Evolutionary conservation across 1,140 invertebrate species (phyloP).

Genomic region (Radopholus similis): DNA sequence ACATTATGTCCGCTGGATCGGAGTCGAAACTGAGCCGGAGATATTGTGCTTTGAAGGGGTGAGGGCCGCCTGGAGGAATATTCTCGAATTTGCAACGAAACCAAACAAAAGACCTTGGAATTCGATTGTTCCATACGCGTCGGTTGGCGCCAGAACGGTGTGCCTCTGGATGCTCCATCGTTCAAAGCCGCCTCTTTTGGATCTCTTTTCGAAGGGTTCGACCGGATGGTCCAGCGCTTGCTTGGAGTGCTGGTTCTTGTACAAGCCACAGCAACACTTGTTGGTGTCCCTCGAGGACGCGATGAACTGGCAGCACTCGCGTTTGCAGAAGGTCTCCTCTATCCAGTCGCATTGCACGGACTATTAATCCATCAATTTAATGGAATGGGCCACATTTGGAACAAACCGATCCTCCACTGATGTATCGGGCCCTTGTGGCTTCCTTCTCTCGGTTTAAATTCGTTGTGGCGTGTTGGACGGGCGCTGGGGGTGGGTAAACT

Average conservation of each 20-base stretch:
- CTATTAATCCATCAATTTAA: slow-evolving; percentile 3
- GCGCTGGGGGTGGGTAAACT: no score
- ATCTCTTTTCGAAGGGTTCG: not conserved
- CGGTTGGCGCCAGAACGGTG: slow-evolving; percentile 66
- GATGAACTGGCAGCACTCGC: slow-evolving; percentile 24
- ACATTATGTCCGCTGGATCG: slow-evolving; percentile 81
- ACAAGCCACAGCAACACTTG: slow-evolving; percentile 28
- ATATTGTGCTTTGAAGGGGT: slow-evolving; percentile 93
- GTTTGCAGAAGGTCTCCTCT: slow-evolving; percentile 22
- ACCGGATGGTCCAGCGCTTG: not conserved
- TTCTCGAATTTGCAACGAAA: not conserved
- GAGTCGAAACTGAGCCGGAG: slow-evolving; percentile 86
- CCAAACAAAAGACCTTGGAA: slow-evolving; percentile 75
- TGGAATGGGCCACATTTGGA: not conserved
- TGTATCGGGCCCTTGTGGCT: not conserved
- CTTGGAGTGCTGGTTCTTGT: slow-evolving; percentile 7
- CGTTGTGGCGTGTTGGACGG: no score
- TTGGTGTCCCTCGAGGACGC: slow-evolving; percentile 26
- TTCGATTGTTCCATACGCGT: slow-evolving; percentile 93
- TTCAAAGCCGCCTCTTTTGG: not conserved
- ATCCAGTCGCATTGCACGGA: slow-evolving; percentile 30
- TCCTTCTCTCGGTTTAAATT: not conserved
- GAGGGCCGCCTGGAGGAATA: slow-evolving; percentile 67
- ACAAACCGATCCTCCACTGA: slow-evolving; percentile 19
- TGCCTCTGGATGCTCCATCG: slow-evolving; percentile 19